phyloP scores from a whole-genome alignment of 1,140 invertebrate genomes.

The Anadara kagoshimensis region DNA sequence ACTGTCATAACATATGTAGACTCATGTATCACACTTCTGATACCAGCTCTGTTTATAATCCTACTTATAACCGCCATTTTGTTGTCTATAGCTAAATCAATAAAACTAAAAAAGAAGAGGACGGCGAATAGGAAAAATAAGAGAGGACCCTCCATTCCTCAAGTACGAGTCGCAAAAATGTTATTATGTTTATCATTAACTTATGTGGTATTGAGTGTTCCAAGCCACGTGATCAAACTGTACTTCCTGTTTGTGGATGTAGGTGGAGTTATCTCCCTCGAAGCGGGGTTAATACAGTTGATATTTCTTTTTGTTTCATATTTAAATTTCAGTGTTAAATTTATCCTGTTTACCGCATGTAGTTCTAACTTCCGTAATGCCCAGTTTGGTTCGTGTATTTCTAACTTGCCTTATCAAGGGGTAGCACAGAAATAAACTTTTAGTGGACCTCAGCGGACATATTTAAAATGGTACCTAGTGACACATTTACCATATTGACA shows the following conservation, averaged over 20 bases:
- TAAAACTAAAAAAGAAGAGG: slow-evolving; percentile 26
- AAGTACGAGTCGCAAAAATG: slow-evolving; percentile 41
- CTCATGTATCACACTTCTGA: slow-evolving; percentile 32
- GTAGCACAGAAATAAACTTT: no score
- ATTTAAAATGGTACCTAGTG: no score
- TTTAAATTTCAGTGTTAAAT: slow-evolving; percentile 35
- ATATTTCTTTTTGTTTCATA: slow-evolving; percentile 30
- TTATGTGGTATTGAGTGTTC: slow-evolving; percentile 24
- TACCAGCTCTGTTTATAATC: slow-evolving; percentile 34
- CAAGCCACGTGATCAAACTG: slow-evolving; percentile 25
- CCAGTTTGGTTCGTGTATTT: no score
- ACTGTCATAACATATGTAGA: slow-evolving; percentile 64
- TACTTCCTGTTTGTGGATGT: slow-evolving; percentile 13
- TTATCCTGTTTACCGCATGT: slow-evolving; percentile 27
- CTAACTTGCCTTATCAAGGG: no score
- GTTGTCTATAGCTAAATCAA: slow-evolving; percentile 13
- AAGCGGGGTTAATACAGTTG: neutral
- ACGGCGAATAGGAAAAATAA: slow-evolving; percentile 8
- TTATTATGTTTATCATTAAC: slow-evolving; percentile 33
- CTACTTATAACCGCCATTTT: slow-evolving; percentile 37
- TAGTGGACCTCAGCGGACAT: no score
- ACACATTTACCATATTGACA: no score
- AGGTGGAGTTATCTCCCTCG: neutral
- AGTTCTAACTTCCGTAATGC: slow-evolving; percentile 38
- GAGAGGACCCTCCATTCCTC: slow-evolving; percentile 15